Evolutionary conservation across 1,140 invertebrate species (phyloP).

Genomic region (Drosophila murphyi): DNA sequence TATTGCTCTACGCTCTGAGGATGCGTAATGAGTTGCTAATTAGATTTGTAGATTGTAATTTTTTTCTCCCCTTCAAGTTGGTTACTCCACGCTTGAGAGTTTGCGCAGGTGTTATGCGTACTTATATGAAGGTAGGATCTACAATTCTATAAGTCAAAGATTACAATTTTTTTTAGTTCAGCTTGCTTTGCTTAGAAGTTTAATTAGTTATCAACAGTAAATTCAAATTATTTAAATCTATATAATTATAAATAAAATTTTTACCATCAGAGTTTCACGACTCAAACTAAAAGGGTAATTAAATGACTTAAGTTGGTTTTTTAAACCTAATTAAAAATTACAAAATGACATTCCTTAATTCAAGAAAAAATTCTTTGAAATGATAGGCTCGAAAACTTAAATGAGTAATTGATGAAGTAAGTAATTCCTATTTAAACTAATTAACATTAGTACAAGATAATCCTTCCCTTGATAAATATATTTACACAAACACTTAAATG

Average conservation of each 20-base stretch:
- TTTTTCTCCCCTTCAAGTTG: constrained; percentile 18
- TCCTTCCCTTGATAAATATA: no score
- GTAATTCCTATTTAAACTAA: no score
- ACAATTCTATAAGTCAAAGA: constrained; percentile 17
- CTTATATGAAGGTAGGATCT: not conserved
- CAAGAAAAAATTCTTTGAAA: no score
- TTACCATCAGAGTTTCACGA: no score
- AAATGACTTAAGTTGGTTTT: no score
- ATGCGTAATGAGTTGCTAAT: constrained; percentile 81
- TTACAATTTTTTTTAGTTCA: not conserved
- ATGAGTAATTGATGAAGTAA: no score
- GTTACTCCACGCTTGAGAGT: constrained; percentile 37
- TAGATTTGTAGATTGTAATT: constrained; percentile 73
- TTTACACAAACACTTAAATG: not conserved
- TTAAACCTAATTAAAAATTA: no score
- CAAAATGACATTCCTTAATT: no score
- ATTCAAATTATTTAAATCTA: not conserved
- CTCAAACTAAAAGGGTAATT: no score
- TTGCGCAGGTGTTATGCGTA: constrained; percentile 34
- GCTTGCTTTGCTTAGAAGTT: not conserved
- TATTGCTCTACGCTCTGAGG: constrained; percentile 41
- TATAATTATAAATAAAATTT: no score
- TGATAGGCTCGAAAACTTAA: no score
- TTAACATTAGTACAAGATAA: no score
- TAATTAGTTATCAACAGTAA: not conserved